phyloP scores from a whole-genome alignment of 2,797 vertebrate species.

The Malurus splendens region DNA sequence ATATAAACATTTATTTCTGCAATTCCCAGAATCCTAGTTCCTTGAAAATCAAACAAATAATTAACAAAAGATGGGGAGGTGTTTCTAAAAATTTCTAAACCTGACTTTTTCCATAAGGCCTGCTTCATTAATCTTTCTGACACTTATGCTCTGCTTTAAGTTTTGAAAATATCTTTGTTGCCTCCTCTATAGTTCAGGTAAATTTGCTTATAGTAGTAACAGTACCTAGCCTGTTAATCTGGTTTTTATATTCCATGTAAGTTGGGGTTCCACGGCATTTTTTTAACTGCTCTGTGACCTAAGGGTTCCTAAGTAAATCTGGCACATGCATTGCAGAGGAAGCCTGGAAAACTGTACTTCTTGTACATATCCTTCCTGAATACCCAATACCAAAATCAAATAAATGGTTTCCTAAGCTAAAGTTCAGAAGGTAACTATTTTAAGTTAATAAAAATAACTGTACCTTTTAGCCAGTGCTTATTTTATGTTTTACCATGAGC shows the following conservation, averaged over 20 bases:
- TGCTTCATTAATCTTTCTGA: slow-evolving; percentile 27
- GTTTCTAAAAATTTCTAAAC: slow-evolving; percentile 44
- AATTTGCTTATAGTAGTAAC: slow-evolving; percentile 35
- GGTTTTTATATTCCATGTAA: slow-evolving; percentile 35
- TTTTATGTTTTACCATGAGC: neutral
- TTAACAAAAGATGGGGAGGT: neutral
- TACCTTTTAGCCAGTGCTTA: neutral
- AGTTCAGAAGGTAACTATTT: neutral
- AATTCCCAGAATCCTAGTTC: slow-evolving; percentile 7
- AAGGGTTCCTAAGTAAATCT: slow-evolving; percentile 43
- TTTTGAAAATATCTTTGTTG: slow-evolving; percentile 1
- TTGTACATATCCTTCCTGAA: slow-evolving; percentile 30
- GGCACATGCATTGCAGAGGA: slow-evolving; percentile 27
- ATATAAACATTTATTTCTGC: slow-evolving; percentile 31
- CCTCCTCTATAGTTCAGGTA: slow-evolving; percentile 16
- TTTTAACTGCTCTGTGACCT: slow-evolving; percentile 3
- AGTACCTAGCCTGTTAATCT: slow-evolving; percentile 29
- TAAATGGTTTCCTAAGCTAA: slow-evolving; percentile 32
- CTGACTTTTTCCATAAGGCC: slow-evolving; percentile 44
- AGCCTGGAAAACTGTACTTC: slow-evolving; percentile 33
- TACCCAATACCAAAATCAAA: slow-evolving; percentile 48
- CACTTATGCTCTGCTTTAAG: slow-evolving; percentile 17
- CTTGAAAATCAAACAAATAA: slow-evolving; percentile 38
- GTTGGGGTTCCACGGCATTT: accelerated
- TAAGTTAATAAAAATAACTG: neutral